A percentile compares a stretch with the other conserved stretches of the same genome.
These are phyloP conservation scores for Coenonympha glycerion DNA, from an alignment of 2,888 invertebrate genomes.

Conservation along the genomic window DNA sequence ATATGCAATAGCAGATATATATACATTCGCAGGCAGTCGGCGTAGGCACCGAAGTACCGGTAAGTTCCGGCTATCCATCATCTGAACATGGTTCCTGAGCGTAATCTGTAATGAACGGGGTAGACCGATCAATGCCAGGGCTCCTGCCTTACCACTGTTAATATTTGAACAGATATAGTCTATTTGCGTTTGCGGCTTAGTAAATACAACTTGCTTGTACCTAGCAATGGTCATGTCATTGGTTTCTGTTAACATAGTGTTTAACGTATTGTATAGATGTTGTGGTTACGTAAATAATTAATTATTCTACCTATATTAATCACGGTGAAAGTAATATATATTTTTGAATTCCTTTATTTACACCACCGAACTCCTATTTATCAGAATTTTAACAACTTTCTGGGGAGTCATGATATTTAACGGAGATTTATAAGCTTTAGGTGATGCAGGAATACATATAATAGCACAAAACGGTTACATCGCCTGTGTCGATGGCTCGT, in stretches of 20 bases:
- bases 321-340: no score
- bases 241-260: background rate
- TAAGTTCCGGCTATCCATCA: slow-evolving; percentile 61
- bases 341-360: no score
- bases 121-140: slow-evolving; percentile 33
- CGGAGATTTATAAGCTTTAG: no score
- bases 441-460: no score
- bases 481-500: no score
- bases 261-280: background rate
- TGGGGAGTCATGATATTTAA: no score
- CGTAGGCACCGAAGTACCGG: slow-evolving; percentile 8
- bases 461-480: no score
- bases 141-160: slow-evolving; percentile 16
- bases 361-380: no score
- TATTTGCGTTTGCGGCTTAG: slow-evolving; percentile 22
- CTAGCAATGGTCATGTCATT: background rate
- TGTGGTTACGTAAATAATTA: no score
- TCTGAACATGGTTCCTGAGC: slow-evolving; percentile 49
- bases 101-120: slow-evolving; percentile 42
- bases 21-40: slow-evolving; percentile 8
- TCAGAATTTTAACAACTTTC: no score
- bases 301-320: no score
- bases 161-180: slow-evolving; percentile 24
- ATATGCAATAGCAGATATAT: background rate
- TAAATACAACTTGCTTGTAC: slow-evolving; percentile 11